These are phyloP conservation scores for Gambelia wislizenii DNA, from an alignment of 2,797 vertebrate genomes.

Conservation along the genomic window DNA sequence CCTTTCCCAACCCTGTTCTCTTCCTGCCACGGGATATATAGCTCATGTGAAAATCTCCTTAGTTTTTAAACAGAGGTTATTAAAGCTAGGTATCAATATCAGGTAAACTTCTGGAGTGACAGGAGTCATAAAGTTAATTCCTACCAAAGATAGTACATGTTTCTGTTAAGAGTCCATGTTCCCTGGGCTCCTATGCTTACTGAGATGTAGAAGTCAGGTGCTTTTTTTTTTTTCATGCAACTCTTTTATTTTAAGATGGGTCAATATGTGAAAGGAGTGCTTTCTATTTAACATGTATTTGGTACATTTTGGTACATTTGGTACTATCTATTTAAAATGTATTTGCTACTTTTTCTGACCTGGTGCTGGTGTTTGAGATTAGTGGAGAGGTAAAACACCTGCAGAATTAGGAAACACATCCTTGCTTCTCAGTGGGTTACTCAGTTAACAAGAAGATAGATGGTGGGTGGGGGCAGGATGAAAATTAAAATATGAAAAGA, in stretches of 20 bases:
- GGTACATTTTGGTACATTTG: neutral
- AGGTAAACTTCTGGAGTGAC: neutral
- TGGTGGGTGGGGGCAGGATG: neutral
- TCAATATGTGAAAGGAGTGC: neutral
- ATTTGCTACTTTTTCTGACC: slow-evolving; percentile 38
- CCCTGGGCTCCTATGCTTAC: neutral
- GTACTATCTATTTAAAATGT: neutral
- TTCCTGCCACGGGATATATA: no score
- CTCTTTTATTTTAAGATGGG: slow-evolving; percentile 11
- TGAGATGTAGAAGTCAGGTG: neutral
- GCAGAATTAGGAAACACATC: neutral
- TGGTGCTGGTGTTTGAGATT: neutral
- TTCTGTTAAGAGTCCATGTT: neutral
- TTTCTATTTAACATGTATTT: slow-evolving; percentile 35
- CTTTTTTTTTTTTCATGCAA: neutral
- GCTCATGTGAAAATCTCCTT: no score
- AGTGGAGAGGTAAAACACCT: slow-evolving; percentile 6
- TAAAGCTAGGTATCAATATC: neutral
- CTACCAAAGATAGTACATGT: neutral
- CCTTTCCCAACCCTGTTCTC: no score
- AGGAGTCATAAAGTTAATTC: neutral
- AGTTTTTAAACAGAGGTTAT: slow-evolving; percentile 1
- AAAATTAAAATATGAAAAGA: slow-evolving; percentile 41
- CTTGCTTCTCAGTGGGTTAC: slow-evolving; percentile 11
- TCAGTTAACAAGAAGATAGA: slow-evolving; percentile 7